Percentiles rank a stretch among this genome's conserved stretches.
phyloP scores from a whole-genome alignment of 2,888 invertebrate genomes.

The Apamea anceps region DNA sequence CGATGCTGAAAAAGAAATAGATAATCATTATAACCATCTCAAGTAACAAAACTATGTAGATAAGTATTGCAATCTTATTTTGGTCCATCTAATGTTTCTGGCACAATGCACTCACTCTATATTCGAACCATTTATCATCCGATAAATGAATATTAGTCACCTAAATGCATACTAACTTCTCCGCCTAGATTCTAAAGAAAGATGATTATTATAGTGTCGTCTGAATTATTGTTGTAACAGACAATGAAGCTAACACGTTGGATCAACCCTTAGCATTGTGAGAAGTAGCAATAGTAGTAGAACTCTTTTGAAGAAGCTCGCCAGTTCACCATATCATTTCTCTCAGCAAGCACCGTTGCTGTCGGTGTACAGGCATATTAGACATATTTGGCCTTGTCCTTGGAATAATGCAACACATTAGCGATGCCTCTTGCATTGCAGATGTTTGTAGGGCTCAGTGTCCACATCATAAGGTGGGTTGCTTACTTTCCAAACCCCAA shows the following conservation, averaged over 20 bases:
- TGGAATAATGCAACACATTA: no score
- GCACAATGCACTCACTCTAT: slow-evolving; percentile 3
- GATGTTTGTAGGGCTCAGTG: not conserved
- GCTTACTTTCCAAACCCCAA: no score
- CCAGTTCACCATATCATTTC: not conserved
- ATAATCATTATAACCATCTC: not conserved
- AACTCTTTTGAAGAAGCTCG: not conserved
- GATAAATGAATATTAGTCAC: slow-evolving; percentile 18
- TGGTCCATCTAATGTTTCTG: slow-evolving; percentile 2
- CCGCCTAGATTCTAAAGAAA: not conserved
- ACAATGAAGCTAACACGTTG: not conserved
- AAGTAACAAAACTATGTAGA: not conserved
- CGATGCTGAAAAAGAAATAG: not conserved
- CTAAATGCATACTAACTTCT: slow-evolving; percentile 5
- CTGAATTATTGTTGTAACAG: not conserved
- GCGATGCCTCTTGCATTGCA: not conserved
- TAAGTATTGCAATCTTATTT: not conserved
- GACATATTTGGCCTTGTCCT: not conserved
- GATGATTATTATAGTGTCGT: not conserved
- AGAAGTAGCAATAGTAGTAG: not conserved
- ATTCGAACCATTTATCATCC: not conserved
- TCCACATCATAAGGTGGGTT: not conserved
- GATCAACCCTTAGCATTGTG: not conserved
- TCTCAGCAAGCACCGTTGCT: not conserved
- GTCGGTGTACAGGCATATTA: not conserved